phyloP scores from a whole-genome alignment of 2,113 vertebrate genomes.

The Galeopterus variegatus region DNA sequence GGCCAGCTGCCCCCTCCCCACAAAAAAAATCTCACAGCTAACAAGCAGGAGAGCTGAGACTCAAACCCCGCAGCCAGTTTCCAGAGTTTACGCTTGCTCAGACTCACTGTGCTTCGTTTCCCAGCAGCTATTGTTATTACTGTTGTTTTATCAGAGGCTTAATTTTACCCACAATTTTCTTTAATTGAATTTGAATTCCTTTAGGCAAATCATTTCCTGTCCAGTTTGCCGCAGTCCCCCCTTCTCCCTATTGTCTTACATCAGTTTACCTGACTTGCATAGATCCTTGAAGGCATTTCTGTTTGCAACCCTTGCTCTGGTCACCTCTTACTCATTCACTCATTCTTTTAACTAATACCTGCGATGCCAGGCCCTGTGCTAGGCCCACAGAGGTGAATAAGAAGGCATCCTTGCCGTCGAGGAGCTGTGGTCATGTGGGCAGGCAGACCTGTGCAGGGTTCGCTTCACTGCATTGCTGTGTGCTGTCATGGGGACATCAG shows the following conservation, averaged over 20 bases:
- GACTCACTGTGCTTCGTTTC: neutral
- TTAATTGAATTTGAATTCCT: neutral
- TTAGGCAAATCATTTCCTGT: neutral
- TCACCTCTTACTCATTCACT: neutral
- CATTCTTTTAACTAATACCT: neutral
- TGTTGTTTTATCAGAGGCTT: neutral
- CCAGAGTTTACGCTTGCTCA: neutral
- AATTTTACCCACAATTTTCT: neutral
- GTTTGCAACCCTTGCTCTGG: neutral
- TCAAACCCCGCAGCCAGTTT: neutral
- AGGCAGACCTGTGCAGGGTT: neutral
- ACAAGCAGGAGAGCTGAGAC: neutral
- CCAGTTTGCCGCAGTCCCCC: neutral
- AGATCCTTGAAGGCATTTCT: neutral
- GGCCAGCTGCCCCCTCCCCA: no score
- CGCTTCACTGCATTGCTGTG: rapidly evolving
- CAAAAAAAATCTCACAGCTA: neutral
- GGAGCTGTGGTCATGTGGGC: no score
- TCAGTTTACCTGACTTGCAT: neutral
- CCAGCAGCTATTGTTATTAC: neutral
- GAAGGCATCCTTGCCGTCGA: neutral
- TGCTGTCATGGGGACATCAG: neutral
- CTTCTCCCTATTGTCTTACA: neutral
- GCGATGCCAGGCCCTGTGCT: neutral
- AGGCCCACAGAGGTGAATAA: neutral